phyloP scores from a whole-genome alignment of 1,140 invertebrate genomes.

The Ceratina japonica region DNA sequence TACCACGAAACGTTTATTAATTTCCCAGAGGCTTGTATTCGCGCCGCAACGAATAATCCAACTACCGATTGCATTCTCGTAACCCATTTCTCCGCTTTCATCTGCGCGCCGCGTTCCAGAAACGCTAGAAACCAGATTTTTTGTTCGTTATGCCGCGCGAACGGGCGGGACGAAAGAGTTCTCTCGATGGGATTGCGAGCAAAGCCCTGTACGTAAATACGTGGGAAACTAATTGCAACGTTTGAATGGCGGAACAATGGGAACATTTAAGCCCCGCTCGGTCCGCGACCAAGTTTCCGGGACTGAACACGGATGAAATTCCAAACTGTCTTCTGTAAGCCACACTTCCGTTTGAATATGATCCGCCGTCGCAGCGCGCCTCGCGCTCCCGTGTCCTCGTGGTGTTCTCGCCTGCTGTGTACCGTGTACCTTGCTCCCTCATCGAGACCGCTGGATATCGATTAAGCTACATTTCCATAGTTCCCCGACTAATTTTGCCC shows the following conservation, averaged over 20 bases:
- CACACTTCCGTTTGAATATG: conserved; percentile 52
- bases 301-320: conserved; percentile 40
- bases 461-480: conserved; percentile 45
- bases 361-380: conserved; percentile 22
- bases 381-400: background rate
- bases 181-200: background rate
- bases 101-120: background rate
- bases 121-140: background rate
- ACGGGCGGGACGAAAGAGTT: background rate
- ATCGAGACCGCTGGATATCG: conserved; percentile 39
- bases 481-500: conserved; percentile 27
- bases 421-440: background rate
- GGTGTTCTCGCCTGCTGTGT: no score
- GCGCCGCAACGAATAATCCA: no score
- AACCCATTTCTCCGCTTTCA: background rate
- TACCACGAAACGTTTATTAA: background rate
- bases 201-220: conserved; percentile 7
- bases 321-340: conserved; percentile 48
- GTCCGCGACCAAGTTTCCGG: conserved; percentile 21
- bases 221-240: conserved; percentile 48
- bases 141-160: no score
- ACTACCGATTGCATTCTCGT: background rate
- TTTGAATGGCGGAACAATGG: conserved; percentile 40
- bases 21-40: no score
- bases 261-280: conserved; percentile 36